Evolutionary conservation across 2,113 vertebrate genomes (phyloP), one percentile per base, ranked within the genome.

Genomic region (Rhinogobius similis): DNA sequence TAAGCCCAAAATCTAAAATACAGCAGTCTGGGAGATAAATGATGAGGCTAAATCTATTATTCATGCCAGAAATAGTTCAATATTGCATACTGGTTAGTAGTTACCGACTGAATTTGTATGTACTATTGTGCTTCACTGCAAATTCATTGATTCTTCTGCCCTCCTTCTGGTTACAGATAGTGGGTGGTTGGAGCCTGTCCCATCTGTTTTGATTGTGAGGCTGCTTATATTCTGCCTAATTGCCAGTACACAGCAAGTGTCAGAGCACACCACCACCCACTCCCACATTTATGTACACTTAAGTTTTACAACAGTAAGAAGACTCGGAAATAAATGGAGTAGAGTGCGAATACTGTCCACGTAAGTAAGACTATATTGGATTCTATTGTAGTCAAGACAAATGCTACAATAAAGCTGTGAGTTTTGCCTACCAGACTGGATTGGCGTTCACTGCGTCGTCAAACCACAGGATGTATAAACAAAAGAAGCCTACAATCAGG

Each of bases 391-490:
- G 13, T 8, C 55, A 14, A 29, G 29, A n/a, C 20, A 61, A 36
- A n/a, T n/a, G 4, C 58, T n/a, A 16, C 16, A 20, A 36, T 21
- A 32, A 20, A 24, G 14, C 21, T 63, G n/a, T 23, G 8, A 41
- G 38, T 14, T 72, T 72, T 81, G 46, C 91, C 94, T 91, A 95
- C 94, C 93, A 95, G 81, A 94, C 90, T 0, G 93, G 93, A 79
- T 93, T 92, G 70, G 88, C 84, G 73, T 95, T 94, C 75, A 94
- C 87, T 0, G 62, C 90, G 1, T 93, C 93, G 20, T 93, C 93
- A 7, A 87, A 95, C 81, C 90, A 93, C 78, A 95, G 88, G 88
- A 94, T 94, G 82, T 93, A 94, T 50, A 93, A 86, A 78, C 94
- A 93, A 81, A 95, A 92, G 67, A 92, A 76, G 0, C 94, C 92